These are phyloP conservation scores for Chaenogobius annularis DNA, from an alignment of 2,113 vertebrate species.

Conservation along the genomic window DNA sequence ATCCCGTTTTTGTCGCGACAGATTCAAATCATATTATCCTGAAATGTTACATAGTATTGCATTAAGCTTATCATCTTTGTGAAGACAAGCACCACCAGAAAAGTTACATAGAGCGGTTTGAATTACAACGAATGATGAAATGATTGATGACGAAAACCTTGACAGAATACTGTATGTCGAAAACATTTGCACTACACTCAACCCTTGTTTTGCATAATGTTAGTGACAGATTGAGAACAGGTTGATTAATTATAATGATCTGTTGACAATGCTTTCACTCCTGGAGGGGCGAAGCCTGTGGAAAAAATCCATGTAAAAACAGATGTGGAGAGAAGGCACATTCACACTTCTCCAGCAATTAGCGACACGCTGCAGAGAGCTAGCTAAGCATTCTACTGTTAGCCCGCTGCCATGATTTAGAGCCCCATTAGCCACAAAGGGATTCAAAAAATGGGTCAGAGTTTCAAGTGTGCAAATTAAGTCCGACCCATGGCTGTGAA, in stretches of 20 bases:
- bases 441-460: slow-evolving; percentile 53
- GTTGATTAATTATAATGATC: slow-evolving; percentile 58
- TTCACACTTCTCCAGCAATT: slow-evolving; percentile 57
- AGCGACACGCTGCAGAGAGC: slow-evolving; percentile 44
- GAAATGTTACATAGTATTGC: neutral
- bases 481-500: slow-evolving; percentile 10
- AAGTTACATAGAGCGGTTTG: neutral
- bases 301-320: slow-evolving; percentile 46
- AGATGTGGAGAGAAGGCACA: slow-evolving; percentile 54
- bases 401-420: slow-evolving; percentile 49
- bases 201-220: slow-evolving; percentile 10
- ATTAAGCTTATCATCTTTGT: neutral
- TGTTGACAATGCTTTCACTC: slow-evolving; percentile 36
- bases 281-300: slow-evolving; percentile 36
- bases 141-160: neutral
- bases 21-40: neutral
- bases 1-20: too few species aligned
- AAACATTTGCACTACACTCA: neutral
- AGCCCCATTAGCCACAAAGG: slow-evolving; percentile 51
- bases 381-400: slow-evolving; percentile 61
- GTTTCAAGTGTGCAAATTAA: slow-evolving; percentile 35
- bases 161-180: neutral
- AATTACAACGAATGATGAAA: neutral
- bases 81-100: neutral
- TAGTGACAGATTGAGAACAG: slow-evolving; percentile 68